Evolutionary conservation across 1,140 invertebrate genomes (phyloP), one percentile per base, ranked within the genome.

Genomic region (Drosophila trapezifrons): DNA sequence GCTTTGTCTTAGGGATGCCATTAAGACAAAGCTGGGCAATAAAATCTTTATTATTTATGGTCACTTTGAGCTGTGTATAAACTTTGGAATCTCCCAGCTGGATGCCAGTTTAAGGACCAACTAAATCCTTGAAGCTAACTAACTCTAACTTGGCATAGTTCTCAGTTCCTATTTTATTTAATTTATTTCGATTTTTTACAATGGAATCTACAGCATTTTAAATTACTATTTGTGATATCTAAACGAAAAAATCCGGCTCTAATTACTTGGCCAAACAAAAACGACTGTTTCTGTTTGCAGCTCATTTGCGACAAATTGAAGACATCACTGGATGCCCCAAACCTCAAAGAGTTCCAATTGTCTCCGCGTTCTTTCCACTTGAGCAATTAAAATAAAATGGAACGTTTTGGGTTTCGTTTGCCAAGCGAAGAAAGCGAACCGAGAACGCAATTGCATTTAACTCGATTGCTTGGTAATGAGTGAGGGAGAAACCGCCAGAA

Each of bases 391-490:
- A 74, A 38, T 72, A 32, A 72, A 72, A 42, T 62, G 56, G 46
- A 74, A 29, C 63, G 67, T 56, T 40, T 71, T 46, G 6, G 51
- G 51, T 71, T 71, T 71, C 51, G 27, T 38, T 43, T 9, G 38
- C 25, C 32, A 25, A n/a, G 20, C 32, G 29, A 58, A 10, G 20
- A 51, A 52, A 62, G 12, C 20, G 55, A 59, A 20, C 40, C 4
- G 8, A 18, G n/a, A 58, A 45, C 20, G 55, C 38, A 54, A 74
- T 54, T 73, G 71, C 57, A 73, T 60, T 73, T 46, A 54, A 52
- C 55, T 64, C 64, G 62, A 83, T 76, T 73, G 72, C 58, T 74
- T 45, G 58, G 64, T 75, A 81, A 74, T 80, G 67, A 65, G 55
- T 54, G 42, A 17, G 46, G 58, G 38, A 42, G 27, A 29, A 43